Evolutionary conservation across 1,140 invertebrate species (phyloP).

Genomic region (Hirudo medicinalis): DNA sequence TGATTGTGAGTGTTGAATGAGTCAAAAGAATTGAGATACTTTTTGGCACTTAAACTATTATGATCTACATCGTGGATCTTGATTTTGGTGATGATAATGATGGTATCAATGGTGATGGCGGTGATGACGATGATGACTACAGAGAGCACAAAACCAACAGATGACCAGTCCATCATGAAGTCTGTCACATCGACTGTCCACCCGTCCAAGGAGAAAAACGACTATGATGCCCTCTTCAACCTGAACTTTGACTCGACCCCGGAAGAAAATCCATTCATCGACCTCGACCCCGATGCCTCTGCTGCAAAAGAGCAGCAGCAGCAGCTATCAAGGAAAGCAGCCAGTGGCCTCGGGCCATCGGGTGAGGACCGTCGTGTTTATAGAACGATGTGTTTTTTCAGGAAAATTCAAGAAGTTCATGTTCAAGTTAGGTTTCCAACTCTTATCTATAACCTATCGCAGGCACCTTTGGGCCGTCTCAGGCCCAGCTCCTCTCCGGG

Average conservation of each 20-base stretch:
- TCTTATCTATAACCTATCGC: conserved; percentile 25
- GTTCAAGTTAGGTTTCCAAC: background rate
- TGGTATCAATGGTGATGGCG: too few relatives aligned
- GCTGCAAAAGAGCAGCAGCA: conserved; percentile 30
- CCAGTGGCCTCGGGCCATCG: background rate
- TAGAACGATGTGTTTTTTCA: too few relatives aligned
- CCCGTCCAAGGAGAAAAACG: background rate
- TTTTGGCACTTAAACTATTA: too few relatives aligned
- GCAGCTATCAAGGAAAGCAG: background rate
- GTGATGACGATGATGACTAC: too few relatives aligned
- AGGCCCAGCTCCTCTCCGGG: conserved; percentile 55
- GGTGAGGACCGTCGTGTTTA: too few relatives aligned
- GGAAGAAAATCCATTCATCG: background rate
- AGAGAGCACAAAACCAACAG: too few relatives aligned
- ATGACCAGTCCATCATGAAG: too few relatives aligned
- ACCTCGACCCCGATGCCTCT: conserved; percentile 2
- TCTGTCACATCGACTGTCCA: background rate
- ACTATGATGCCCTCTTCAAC: background rate
- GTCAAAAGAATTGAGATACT: too few relatives aligned
- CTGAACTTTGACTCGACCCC: background rate
- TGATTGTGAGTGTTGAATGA: too few relatives aligned
- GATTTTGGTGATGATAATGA: too few relatives aligned
- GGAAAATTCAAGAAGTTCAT: too few relatives aligned
- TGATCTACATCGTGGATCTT: too few relatives aligned
- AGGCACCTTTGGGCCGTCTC: conserved; percentile 36